Base-by-base conservation (phyloP, 2,888 invertebrate species). In the Neoitamus cyanurus region DNA sequence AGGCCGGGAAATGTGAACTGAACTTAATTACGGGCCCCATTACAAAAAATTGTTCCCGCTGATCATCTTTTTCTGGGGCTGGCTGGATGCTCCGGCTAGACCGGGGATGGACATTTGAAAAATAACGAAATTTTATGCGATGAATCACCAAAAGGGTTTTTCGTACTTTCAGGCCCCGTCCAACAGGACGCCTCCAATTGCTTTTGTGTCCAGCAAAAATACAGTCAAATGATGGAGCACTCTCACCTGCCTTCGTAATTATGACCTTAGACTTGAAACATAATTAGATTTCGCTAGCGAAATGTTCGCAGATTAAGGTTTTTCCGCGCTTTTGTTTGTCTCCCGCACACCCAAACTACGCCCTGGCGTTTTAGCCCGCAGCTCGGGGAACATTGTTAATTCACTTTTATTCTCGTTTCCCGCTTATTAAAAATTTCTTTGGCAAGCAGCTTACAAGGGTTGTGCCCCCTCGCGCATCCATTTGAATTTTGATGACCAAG, bases 61-160 rank as follows among this genome's bases (percentile, higher is more conserved):
- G 48, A 80, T 80, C 58, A 58, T 80, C 31, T 80, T 80, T 77
- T 7, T 0, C 25, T 15, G 58, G 25, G 11, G 58, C 25, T 15
- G 20, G 58, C 58, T 25, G 20, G 58, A 15, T 25, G 42, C n/a
- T n/a, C 1, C 42, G 42, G 9, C 58, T 58, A 58, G 58, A 58
- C 25, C 58, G 58, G 37, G 25, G 37, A n/a, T 34, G 69, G 37
- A 82, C 42, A 82, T 69, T 82, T 58, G 25, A 69, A 69, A 69
- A 82, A 82, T 58, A 58, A 69, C 82, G n/a, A 82, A 82, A 68
- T 28, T 36, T 36, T 37, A 48, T 46, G 25, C 13, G 69, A 30
- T 25, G 68, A 69, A 69, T 82, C 34, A 36, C 58, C 82, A 69
- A 82, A 82, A 82, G 82, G 82, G 82, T 82, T 82, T 82, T 82